These are phyloP conservation scores for Lasiommata megera DNA, from an alignment of 2,888 invertebrate species.

Conservation along the genomic window DNA sequence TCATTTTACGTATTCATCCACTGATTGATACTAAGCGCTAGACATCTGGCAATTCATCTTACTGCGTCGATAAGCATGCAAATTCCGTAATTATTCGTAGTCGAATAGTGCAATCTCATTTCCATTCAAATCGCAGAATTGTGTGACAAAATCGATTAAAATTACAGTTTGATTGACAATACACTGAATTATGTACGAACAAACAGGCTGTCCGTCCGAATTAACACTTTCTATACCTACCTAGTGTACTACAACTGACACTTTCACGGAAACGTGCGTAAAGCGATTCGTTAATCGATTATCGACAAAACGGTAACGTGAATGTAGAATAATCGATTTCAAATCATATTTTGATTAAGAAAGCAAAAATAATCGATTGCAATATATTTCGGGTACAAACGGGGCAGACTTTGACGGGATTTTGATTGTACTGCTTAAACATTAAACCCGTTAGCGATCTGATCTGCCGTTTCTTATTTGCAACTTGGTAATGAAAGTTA, in stretches of 20 bases:
- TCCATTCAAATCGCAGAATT: conserved; percentile 17
- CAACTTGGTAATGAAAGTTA: too few species aligned
- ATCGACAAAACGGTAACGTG: conserved; percentile 67
- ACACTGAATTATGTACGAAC: conserved; percentile 20
- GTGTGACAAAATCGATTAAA: conserved; percentile 26
- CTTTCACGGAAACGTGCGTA: conserved; percentile 72
- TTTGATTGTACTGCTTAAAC: conserved; percentile 19
- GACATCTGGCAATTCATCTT: conserved; percentile 32
- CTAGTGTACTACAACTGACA: conserved; percentile 44
- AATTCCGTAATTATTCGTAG: conserved; percentile 32
- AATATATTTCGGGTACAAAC: conserved; percentile 19
- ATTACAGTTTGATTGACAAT: conserved; percentile 16
- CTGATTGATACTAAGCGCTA: conserved; percentile 28
- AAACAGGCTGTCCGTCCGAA: conserved; percentile 23
- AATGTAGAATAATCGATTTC: conserved; percentile 65
- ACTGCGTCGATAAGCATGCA: conserved; percentile 32
- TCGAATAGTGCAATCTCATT: conserved; percentile 21
- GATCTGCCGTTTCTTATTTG: too few species aligned
- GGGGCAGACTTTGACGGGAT: conserved; percentile 16
- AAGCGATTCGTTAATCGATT: conserved; percentile 70
- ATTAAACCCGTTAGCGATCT: too few species aligned
- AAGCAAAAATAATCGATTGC: conserved; percentile 45
- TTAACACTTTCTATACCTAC: conserved; percentile 59
- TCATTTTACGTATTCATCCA: conserved; percentile 19
- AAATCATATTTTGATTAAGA: conserved; percentile 46